A percentile compares a stretch with the other conserved stretches of the same genome.
Conservation (phyloP, 2,888 invertebrate species). For the Thymelicus sylvestris region DNA sequence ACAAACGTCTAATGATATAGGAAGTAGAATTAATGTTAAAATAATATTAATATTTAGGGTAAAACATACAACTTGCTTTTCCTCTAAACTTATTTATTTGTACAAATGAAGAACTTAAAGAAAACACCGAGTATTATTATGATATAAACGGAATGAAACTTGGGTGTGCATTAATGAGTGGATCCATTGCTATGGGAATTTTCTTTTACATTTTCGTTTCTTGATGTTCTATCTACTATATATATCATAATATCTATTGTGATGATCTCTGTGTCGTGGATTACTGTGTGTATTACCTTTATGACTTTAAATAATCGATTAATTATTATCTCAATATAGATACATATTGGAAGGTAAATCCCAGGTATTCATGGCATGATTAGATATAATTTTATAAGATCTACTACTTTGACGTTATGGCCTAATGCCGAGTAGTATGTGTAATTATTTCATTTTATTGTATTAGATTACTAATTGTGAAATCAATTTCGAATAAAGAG, state of each 20-base stretch:
- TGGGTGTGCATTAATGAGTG: neutral
- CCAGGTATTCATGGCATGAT: conserved; percentile 10
- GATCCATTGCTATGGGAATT: neutral
- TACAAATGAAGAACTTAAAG: conserved; percentile 20
- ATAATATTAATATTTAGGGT: conserved; percentile 6
- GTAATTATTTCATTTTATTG: conserved; percentile 10
- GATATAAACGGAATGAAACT: conserved; percentile 19
- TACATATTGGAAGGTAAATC: neutral
- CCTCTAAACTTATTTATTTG: conserved; percentile 30
- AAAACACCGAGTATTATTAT: conserved; percentile 27
- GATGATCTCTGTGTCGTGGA: conserved; percentile 14
- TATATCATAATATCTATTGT: neutral
- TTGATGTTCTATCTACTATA: neutral
- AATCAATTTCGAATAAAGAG: conserved; percentile 25
- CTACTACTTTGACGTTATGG: conserved; percentile 2
- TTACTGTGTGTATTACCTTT: conserved; percentile 6
- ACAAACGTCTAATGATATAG: conserved; percentile 9
- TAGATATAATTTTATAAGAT: conserved; percentile 1
- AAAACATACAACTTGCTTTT: conserved; percentile 19
- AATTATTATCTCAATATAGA: neutral
- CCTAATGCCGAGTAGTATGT: conserved; percentile 17
- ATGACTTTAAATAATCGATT: neutral
- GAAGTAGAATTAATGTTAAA: neutral
- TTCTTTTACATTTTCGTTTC: conserved; percentile 1
- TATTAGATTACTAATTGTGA: conserved; percentile 12